Base-by-base conservation (phyloP, 2,797 vertebrate species). In the Cynopterus sphinx region DNA sequence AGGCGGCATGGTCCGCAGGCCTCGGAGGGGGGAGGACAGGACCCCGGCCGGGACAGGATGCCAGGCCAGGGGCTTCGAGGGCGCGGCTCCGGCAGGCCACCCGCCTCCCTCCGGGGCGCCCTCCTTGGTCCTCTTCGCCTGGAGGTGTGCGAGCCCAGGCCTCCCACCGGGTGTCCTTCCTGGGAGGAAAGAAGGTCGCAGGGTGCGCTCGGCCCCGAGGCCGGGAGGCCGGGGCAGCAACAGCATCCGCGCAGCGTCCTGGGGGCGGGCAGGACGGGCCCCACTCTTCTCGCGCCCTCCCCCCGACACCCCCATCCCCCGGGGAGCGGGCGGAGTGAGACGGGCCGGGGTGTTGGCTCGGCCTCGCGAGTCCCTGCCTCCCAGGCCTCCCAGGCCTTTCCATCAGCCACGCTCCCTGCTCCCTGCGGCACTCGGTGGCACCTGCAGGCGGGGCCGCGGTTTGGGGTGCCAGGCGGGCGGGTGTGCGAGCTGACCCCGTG, bases 21-120 rank as follows among this genome's bases (percentile, higher is more conserved):
- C 97, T 97, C 95, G 86, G 68, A 97, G 88, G 89, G 87, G 93
- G 87, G 41, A 96, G 95, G 94, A 95, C 53, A 97, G 97, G 92
- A 61, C 22, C 1, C 36, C 10, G 13, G 46, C 46, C 4, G 0
- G 4, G 13, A 49, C 46, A 15, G 46, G 49, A 49, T 15, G 15
- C 15, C 15, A 49, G 49, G 49, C 49, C 49, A 5, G 15, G 1
- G 31, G 31, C 97, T 97, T 94, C 96, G 98, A 98, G 97, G 78
- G 1, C 7, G 46, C 73, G 28, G 63, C 77, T 91, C 0, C 0
- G 96, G 96, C 95, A 97, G 75, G 75, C 53, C 28, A 4, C 11
- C 17, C 24, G 19, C 26, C 71, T 74, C 78, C 94, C 89, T 49
- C 43, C 11, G 75, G 53, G 77, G 31, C 9, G 5, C 74, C 78